Evolutionary conservation across 2,888 invertebrate genomes (phyloP).

Genomic region (Thera obeliscata): DNA sequence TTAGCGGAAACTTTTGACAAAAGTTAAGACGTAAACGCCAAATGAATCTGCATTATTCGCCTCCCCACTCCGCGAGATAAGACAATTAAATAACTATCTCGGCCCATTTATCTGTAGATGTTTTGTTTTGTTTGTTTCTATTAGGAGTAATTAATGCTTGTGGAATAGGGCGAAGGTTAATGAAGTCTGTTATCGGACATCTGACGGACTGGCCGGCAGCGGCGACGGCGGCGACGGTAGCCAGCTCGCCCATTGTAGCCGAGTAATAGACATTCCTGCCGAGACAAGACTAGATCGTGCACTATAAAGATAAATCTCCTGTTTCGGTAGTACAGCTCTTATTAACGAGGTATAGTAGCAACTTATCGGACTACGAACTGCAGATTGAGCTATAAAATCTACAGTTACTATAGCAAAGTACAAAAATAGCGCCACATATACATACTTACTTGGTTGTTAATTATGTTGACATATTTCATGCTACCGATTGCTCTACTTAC

Average conservation of each 20-base stretch:
- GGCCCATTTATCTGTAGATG: conserved; percentile 74
- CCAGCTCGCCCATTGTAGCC: conserved; percentile 38
- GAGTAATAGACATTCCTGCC: conserved; percentile 46
- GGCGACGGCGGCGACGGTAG: conserved; percentile 2
- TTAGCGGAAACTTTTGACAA: conserved; percentile 76
- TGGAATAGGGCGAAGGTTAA: conserved; percentile 72
- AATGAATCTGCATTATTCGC: conserved; percentile 74
- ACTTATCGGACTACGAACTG: conserved; percentile 31
- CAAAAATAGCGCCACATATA: no score
- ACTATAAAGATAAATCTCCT: conserved; percentile 32
- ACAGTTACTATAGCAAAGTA: background rate
- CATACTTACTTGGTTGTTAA: background rate
- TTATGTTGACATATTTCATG: background rate
- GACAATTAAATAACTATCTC: conserved; percentile 80
- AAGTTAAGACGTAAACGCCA: conserved; percentile 75
- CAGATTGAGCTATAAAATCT: background rate
- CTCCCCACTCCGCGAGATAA: conserved; percentile 64
- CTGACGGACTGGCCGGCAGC: conserved; percentile 50
- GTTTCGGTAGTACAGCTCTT: conserved; percentile 20
- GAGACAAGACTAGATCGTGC: conserved; percentile 31
- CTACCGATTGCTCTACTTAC: background rate
- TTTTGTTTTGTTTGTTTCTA: conserved; percentile 80
- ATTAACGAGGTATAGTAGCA: conserved; percentile 43
- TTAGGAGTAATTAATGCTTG: conserved; percentile 77
- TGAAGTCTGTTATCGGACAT: conserved; percentile 74